Evolutionary conservation across 2,113 vertebrate genomes (phyloP).

Genomic region (Polypterus senegalus): DNA sequence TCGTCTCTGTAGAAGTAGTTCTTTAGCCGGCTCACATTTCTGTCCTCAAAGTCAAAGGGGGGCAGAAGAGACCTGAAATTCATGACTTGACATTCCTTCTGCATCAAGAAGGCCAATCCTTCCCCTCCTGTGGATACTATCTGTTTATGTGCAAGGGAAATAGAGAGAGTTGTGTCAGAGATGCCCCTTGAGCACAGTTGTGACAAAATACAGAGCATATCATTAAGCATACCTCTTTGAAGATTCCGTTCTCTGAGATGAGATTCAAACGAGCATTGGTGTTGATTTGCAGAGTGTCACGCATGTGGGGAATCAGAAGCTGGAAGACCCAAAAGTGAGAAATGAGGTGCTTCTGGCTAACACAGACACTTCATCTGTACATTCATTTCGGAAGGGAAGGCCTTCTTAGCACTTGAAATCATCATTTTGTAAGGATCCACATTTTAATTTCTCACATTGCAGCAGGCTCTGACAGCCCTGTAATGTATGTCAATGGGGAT

Average conservation of each 20-base stretch:
- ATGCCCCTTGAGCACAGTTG: no score
- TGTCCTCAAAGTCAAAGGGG: slow-evolving; percentile 27
- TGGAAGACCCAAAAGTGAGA: neutral
- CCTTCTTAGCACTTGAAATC: no score
- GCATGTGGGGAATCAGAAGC: slow-evolving; percentile 5
- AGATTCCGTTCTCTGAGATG: neutral
- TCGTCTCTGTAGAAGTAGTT: slow-evolving; percentile 46
- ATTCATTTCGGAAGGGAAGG: no score
- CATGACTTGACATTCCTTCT: slow-evolving; percentile 39
- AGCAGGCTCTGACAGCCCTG: no score
- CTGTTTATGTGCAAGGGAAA: slow-evolving; percentile 15
- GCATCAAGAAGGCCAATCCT: slow-evolving; percentile 34
- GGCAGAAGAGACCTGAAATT: slow-evolving; percentile 50
- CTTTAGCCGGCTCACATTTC: slow-evolving; percentile 28
- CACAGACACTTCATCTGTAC: no score
- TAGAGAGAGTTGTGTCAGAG: no score
- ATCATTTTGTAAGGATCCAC: no score
- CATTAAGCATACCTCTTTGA: neutral
- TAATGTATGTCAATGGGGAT: no score
- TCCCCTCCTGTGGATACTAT: slow-evolving; percentile 42
- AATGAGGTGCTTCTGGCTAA: no score
- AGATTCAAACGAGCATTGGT: neutral
- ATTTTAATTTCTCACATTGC: no score
- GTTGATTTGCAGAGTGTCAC: slow-evolving; percentile 8
- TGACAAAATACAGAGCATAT: no score